These are phyloP conservation scores for Orestias chungarensis DNA, from an alignment of 2,797 vertebrate species.

Conservation along the genomic window DNA sequence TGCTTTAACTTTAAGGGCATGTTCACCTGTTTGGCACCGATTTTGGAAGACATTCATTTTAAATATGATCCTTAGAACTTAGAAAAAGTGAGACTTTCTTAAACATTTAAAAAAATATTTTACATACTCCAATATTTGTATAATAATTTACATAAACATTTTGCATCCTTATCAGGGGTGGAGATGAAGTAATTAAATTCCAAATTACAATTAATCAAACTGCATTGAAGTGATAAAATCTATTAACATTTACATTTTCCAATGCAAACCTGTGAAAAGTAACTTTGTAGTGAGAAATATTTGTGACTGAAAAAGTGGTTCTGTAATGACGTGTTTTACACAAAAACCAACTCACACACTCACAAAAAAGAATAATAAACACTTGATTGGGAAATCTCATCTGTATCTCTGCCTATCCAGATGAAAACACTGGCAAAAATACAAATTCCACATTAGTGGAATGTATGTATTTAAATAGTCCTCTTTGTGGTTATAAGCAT, in stretches of 20 bases:
- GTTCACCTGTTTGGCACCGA: background rate
- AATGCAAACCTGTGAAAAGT: background rate
- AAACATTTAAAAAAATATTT: too few relatives aligned
- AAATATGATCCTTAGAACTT: background rate
- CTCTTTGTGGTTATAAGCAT: slow-evolving; percentile 21
- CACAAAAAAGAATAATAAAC: background rate
- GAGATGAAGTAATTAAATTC: background rate
- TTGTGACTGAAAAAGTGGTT: background rate
- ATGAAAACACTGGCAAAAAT: slow-evolving; percentile 15
- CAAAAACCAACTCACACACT: background rate
- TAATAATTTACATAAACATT: background rate
- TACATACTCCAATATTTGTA: too few relatives aligned
- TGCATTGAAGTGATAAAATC: background rate
- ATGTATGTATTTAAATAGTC: slow-evolving; percentile 16
- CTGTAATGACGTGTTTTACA: background rate
- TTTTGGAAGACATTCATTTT: background rate
- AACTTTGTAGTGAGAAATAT: background rate
- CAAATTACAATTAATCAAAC: background rate
- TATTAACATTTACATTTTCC: background rate
- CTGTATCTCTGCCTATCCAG: slow-evolving; percentile 5
- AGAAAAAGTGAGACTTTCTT: background rate
- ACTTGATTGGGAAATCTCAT: background rate
- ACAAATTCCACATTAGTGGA: slow-evolving; percentile 12
- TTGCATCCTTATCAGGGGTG: background rate
- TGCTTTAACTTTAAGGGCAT: background rate